These are phyloP conservation scores for Sander vitreus DNA, from an alignment of 2,113 vertebrate species.

Conservation along the genomic window DNA sequence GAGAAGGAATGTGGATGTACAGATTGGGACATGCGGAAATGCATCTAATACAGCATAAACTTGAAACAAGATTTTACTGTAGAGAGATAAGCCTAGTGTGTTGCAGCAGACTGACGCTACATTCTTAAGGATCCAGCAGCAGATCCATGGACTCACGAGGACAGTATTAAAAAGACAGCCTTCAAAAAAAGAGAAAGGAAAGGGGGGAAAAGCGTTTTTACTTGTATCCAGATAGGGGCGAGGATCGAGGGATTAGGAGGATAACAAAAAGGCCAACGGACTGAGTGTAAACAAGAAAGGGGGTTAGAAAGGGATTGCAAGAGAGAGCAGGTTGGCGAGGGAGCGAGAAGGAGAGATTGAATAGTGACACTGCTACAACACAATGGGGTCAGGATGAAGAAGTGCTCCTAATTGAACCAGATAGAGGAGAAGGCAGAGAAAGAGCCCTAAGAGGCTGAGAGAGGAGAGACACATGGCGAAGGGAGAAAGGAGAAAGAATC, in stretches of 20 bases:
- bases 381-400: conserved; percentile 83
- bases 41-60: not conserved
- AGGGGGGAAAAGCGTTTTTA: conserved; percentile 30
- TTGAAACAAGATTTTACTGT: not conserved
- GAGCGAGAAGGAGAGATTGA: conserved; percentile 76
- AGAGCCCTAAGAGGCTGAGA: conserved; percentile 52
- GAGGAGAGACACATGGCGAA: conserved; percentile 37
- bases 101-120: conserved; percentile 41
- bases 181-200: not conserved
- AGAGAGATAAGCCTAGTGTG: conserved; percentile 30
- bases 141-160: conserved; percentile 57
- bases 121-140: conserved; percentile 56
- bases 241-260: conserved; percentile 73
- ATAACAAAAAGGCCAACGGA: conserved; percentile 74
- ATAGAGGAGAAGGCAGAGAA: conserved; percentile 74
- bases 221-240: conserved; percentile 54
- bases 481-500: conserved; percentile 18
- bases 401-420: conserved; percentile 83
- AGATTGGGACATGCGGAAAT: conserved; percentile 1
- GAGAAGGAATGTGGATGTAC: not conserved
- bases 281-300: conserved; percentile 77
- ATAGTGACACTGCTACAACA: conserved; percentile 80
- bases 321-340: conserved; percentile 60
- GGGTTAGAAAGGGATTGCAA: conserved; percentile 66
- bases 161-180: conserved; percentile 59